Evolutionary conservation across 2,113 vertebrate species (phyloP), one percentile per base, ranked within the genome.

Genomic region (Nycticebus coucang): DNA sequence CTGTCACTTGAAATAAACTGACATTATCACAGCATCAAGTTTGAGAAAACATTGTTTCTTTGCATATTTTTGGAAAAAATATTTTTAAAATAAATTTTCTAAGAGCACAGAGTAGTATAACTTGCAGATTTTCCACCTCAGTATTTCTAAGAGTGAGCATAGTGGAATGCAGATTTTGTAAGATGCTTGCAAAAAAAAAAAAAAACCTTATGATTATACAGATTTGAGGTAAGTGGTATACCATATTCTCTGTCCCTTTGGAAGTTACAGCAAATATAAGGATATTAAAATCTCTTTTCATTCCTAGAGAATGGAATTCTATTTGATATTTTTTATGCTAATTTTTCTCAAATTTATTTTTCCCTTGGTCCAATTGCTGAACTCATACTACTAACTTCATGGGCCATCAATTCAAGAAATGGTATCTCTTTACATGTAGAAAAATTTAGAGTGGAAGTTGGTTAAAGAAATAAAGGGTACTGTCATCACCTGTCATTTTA

Each of bases 61-160:
- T 28, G 19, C 10, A 45, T 75, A 64, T n/a, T 60, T 91, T 66
- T 59, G 74, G 13, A 91, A 94, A 94, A 88, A 62, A 88, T n/a
- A 33, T 21, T 68, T 94, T 94, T 66, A 53, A 10, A 74, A 55
- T 66, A 87, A 62, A 64, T 78, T 87, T 92, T 74, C 8, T 28
- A 95, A 92, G 71, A 69, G 35, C 26, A 78, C 17, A 66, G 37
- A 89, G 9, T 79, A 4, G n/a, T 12, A 62, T 28, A 59, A 37
- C 2, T 35, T 62, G 53, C 92, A 33, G 12, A 22, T 91, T 93
- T 88, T 89, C 50, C 72, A 81, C 10, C 7, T 81, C 33, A 55
- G 22, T 1, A 33, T 72, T 93, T 66, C 33, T 28, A 57, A 60
- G 81, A 50, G 2, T 60, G 74, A 94, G 4, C 33, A 68, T 22